These are phyloP conservation scores for Drosophila eohydei DNA, from an alignment of 2,888 invertebrate genomes.

Conservation along the genomic window DNA sequence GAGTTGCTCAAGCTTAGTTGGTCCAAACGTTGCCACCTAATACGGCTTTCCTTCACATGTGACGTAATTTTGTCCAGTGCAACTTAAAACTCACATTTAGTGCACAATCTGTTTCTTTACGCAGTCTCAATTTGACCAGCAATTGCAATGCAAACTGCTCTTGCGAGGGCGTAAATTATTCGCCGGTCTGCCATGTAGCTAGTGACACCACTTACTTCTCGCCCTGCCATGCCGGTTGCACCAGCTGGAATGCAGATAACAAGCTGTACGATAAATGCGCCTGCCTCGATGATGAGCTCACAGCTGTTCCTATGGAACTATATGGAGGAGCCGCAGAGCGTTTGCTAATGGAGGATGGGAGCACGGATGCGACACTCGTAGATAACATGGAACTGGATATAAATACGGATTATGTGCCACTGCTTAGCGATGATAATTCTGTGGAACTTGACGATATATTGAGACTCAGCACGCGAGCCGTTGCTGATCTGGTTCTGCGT, in stretches of 20 bases:
- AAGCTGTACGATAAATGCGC: slow-evolving; percentile 59
- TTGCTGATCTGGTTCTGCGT: slow-evolving; percentile 62
- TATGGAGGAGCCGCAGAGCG: slow-evolving; percentile 21
- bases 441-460: slow-evolving; percentile 36
- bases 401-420: slow-evolving; percentile 18
- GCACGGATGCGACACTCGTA: slow-evolving; percentile 17
- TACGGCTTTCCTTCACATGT: neutral
- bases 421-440: slow-evolving; percentile 46
- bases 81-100: neutral
- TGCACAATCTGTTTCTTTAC: neutral
- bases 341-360: neutral
- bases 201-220: slow-evolving; percentile 88
- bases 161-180: slow-evolving; percentile 87
- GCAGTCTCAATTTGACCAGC: slow-evolving; percentile 86
- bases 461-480: slow-evolving; percentile 43
- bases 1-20: neutral
- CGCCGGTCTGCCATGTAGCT: slow-evolving; percentile 88
- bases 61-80: neutral
- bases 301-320: slow-evolving; percentile 17
- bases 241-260: slow-evolving; percentile 73
- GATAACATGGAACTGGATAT: slow-evolving; percentile 19
- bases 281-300: slow-evolving; percentile 34
- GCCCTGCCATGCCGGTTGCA: slow-evolving; percentile 91
- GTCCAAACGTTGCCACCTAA: neutral
- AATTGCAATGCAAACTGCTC: slow-evolving; percentile 87